A percentile compares a stretch with the other conserved stretches of the same genome.
Conservation (phyloP, 2,888 invertebrate genomes). For the Pteria penguin region DNA sequence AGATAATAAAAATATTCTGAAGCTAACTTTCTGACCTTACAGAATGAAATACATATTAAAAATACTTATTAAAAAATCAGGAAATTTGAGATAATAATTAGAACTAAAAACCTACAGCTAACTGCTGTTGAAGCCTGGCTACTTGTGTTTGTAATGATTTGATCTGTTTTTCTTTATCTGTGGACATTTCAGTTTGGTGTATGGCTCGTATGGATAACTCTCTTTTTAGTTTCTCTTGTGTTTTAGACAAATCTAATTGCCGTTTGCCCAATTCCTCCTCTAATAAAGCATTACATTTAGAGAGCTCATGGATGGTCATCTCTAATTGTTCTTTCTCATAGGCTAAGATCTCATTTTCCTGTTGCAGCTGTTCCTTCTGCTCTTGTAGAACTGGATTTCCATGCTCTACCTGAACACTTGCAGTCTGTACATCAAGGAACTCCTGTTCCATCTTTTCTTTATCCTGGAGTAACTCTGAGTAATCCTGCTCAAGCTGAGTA, state of each 20-base stretch:
- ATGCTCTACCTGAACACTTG: conserved; percentile 55
- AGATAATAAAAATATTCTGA: no score
- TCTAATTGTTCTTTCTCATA: conserved; percentile 69
- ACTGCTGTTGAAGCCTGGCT: conserved; percentile 62
- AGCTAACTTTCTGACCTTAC: no score
- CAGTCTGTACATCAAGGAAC: conserved; percentile 55
- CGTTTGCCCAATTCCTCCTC: conserved; percentile 57
- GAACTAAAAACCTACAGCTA: conserved; percentile 66
- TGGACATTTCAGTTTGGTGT: conserved; percentile 30
- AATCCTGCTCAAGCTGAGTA: conserved; percentile 68
- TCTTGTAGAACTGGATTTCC: conserved; percentile 52
- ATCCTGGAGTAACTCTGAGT: conserved; percentile 67
- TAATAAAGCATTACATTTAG: conserved; percentile 62
- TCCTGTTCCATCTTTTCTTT: conserved; percentile 71
- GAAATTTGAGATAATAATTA: background rate
- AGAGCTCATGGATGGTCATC: conserved; percentile 64
- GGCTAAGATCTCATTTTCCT: conserved; percentile 59
- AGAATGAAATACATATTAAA: no score
- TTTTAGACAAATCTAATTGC: conserved; percentile 30
- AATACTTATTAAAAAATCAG: no score
- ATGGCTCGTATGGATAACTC: conserved; percentile 22
- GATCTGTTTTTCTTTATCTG: conserved; percentile 61
- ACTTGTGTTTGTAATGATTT: conserved; percentile 67
- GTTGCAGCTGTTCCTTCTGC: conserved; percentile 54
- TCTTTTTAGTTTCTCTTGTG: conserved; percentile 33